These are phyloP conservation scores for Mormyrops attenuatus DNA, from an alignment of 2,797 vertebrate species.

Conservation along the genomic window DNA sequence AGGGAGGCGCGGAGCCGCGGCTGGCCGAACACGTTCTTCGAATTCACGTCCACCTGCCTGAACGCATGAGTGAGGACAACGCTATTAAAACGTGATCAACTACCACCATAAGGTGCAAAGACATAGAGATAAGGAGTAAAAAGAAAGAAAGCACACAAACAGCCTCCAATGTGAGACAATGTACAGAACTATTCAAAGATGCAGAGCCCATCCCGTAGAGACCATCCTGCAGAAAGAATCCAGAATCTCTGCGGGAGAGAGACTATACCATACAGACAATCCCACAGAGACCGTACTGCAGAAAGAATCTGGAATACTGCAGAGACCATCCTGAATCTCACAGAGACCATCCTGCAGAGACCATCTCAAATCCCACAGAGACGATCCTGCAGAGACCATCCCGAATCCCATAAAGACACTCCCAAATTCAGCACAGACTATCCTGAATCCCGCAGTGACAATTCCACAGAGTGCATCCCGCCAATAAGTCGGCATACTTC, in stretches of 20 bases:
- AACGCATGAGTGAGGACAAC: slow-evolving; percentile 43
- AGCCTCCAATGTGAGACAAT: not conserved
- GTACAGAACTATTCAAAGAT: not conserved
- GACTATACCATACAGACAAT: not conserved
- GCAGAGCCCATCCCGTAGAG: not conserved
- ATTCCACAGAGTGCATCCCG: not conserved
- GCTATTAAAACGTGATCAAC: not conserved
- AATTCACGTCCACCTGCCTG: slow-evolving; percentile 78
- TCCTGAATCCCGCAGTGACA: not conserved
- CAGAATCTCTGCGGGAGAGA: not conserved
- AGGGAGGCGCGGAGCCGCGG: slow-evolving; percentile 81
- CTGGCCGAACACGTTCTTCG: slow-evolving; percentile 88
- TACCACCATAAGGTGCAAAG: not conserved
- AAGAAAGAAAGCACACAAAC: not conserved
- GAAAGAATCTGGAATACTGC: not conserved
- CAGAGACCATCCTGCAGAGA: not conserved
- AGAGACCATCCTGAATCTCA: not conserved
- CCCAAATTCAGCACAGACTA: not conserved
- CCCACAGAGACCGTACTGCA: not conserved
- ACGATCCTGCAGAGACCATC: not conserved
- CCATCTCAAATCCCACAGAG: not conserved
- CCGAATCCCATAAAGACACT: not conserved
- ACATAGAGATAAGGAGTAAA: not conserved
- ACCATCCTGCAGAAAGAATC: not conserved
- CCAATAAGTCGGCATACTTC: slow-evolving; percentile 42